phyloP scores from a whole-genome alignment of 2,888 invertebrate species.

The Cinara cedri region DNA sequence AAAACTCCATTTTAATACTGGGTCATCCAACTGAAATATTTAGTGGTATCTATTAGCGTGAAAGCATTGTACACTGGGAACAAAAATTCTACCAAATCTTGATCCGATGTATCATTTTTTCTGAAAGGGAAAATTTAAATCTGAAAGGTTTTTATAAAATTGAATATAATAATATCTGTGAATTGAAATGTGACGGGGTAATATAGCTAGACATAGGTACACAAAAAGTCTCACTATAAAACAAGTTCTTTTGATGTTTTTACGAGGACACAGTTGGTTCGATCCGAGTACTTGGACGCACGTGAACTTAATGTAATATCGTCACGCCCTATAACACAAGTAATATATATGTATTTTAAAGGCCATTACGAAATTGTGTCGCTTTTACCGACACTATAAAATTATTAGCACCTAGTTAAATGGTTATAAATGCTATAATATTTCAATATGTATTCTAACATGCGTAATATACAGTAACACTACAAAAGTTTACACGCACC shows the following conservation, averaged over 20 bases:
- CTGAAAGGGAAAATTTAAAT: no score
- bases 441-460: background rate
- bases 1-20: no score
- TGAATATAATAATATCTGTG: no score
- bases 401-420: slow-evolving; percentile 30
- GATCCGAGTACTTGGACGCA: slow-evolving; percentile 19
- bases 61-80: no score
- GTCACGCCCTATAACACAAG: slow-evolving; percentile 18
- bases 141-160: no score
- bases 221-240: background rate
- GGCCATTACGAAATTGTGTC: slow-evolving; percentile 9
- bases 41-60: no score
- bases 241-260: slow-evolving; percentile 47
- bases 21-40: no score
- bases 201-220: no score
- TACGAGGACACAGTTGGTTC: slow-evolving; percentile 24
- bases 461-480: background rate
- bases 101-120: no score
- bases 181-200: no score
- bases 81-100: no score
- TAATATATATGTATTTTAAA: slow-evolving; percentile 27
- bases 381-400: background rate
- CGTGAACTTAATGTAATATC: slow-evolving; percentile 32
- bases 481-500: slow-evolving; percentile 18
- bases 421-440: background rate